Conservation (phyloP, 2,888 invertebrate species). For the Leptinotarsa haldemani region DNA sequence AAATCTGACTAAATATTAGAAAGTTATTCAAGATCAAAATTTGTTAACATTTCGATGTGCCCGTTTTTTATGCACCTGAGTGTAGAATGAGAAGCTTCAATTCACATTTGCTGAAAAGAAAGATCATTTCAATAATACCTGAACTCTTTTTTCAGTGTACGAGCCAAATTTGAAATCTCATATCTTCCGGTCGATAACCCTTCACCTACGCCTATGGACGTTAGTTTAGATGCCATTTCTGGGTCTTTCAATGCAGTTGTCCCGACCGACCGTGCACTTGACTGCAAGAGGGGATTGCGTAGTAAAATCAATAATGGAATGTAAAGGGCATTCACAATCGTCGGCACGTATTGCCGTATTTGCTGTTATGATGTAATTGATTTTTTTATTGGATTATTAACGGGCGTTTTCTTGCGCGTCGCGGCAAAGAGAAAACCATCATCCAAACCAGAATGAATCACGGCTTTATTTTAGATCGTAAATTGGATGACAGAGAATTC, state of each 20-base stretch:
- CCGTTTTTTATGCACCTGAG: too few species aligned
- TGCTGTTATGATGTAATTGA: constrained; percentile 35
- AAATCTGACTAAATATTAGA: too few species aligned
- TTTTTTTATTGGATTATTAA: constrained; percentile 36
- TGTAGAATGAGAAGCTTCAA: too few species aligned
- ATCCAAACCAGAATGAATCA: constrained; percentile 16
- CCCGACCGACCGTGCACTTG: constrained; percentile 13
- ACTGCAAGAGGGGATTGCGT: constrained; percentile 23
- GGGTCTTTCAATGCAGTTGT: constrained; percentile 23
- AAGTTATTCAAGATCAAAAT: too few species aligned
- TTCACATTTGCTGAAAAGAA: too few species aligned
- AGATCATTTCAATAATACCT: too few species aligned
- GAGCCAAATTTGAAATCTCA: too few species aligned
- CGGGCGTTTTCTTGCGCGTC: neutral
- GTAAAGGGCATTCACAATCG: constrained; percentile 31
- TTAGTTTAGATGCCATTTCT: constrained; percentile 23
- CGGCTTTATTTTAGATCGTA: constrained; percentile 16
- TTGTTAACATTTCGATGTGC: too few species aligned
- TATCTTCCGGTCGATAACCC: too few species aligned
- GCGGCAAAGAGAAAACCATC: constrained; percentile 1
- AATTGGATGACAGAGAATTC: constrained; percentile 10
- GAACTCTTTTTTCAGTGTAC: too few species aligned
- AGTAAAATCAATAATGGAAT: constrained; percentile 35
- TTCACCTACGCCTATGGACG: neutral
- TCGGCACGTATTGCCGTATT: constrained; percentile 20